Conservation (phyloP, 2,888 invertebrate species). For the Orchesella flavescens region DNA sequence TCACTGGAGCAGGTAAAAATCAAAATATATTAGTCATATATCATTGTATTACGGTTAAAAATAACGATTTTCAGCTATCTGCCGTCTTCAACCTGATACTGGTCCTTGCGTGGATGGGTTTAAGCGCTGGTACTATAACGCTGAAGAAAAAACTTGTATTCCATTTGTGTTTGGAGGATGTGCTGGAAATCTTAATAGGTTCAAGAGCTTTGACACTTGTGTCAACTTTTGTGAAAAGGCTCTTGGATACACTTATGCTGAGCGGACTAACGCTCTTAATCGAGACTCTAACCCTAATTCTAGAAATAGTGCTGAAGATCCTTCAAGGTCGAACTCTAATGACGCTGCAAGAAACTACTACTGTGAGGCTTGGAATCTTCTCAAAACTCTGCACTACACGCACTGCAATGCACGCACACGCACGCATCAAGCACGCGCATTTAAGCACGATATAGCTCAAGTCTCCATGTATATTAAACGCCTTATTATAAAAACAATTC, state of each 20-base stretch:
- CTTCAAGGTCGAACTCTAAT: background rate
- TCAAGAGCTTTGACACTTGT: conserved; percentile 82
- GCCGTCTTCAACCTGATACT: conserved; percentile 79
- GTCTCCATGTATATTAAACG: no score
- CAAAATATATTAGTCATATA: background rate
- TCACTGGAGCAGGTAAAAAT: conserved; percentile 63
- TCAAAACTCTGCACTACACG: no score
- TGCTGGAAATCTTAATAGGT: conserved; percentile 88
- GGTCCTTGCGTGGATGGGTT: conserved; percentile 78
- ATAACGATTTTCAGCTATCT: conserved; percentile 77
- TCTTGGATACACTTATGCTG: conserved; percentile 26
- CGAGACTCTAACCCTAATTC: background rate
- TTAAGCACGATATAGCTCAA: no score
- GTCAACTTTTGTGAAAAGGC: conserved; percentile 77
- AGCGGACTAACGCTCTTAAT: background rate
- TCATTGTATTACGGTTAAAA: background rate
- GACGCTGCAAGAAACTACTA: background rate
- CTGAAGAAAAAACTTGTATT: conserved; percentile 81
- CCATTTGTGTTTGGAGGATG: conserved; percentile 90
- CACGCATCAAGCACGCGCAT: no score
- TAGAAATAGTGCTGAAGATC: background rate
- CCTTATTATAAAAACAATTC: no score
- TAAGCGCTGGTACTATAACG: conserved; percentile 77
- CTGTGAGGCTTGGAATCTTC: conserved; percentile 5
- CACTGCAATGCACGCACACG: background rate